Percentiles rank a stretch among this genome's conserved stretches.
phyloP scores from a whole-genome alignment of 2,888 invertebrate species.

The Gymnocheta viridis region DNA sequence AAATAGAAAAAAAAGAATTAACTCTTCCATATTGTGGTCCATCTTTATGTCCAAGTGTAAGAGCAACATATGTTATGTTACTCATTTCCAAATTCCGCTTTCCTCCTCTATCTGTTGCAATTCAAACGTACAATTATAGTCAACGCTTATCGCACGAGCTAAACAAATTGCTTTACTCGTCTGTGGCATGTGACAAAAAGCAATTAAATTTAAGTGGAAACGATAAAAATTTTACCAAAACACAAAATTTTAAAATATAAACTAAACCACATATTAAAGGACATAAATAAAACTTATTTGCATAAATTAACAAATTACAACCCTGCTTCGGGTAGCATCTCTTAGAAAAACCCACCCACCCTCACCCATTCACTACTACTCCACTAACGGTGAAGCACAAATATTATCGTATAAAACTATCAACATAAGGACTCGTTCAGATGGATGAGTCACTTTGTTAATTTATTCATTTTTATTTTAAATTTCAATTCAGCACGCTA shows the following conservation, averaged over 20 bases:
- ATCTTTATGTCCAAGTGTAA: constrained; percentile 42
- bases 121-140: constrained; percentile 56
- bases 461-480: constrained; percentile 59
- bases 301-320: constrained; percentile 74
- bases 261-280: constrained; percentile 70
- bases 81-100: constrained; percentile 1
- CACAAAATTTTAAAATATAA: constrained; percentile 59
- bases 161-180: constrained; percentile 64
- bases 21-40: constrained; percentile 52
- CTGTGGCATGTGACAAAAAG: constrained; percentile 75
- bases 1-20: constrained; percentile 31
- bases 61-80: constrained; percentile 53
- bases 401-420: constrained; percentile 3
- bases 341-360: constrained; percentile 23
- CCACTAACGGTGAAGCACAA: neutral
- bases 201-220: constrained; percentile 81
- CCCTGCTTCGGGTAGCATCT: constrained; percentile 41
- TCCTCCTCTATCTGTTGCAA: neutral
- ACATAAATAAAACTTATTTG: constrained; percentile 74
- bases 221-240: constrained; percentile 76
- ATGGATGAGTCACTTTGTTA: constrained; percentile 64
- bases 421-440: constrained; percentile 40
- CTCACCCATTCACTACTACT: neutral
- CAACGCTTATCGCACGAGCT: constrained; percentile 65
- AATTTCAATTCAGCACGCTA: constrained; percentile 61